phyloP scores from a whole-genome alignment of 2,113 vertebrate genomes.

The Ceyx melanurus region DNA sequence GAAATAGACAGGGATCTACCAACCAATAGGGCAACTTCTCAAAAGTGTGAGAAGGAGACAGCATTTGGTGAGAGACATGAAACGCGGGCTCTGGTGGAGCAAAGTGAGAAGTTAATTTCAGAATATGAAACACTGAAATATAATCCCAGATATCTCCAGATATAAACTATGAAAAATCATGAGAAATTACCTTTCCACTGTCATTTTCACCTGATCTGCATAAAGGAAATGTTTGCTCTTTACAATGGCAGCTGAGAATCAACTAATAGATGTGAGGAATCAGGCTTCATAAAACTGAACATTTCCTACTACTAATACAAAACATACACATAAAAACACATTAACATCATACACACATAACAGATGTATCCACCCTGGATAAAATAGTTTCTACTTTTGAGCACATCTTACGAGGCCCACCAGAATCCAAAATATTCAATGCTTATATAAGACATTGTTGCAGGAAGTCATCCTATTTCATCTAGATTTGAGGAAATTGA shows the following conservation, averaged over 20 bases:
- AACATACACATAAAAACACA: not conserved
- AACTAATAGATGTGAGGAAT: not conserved
- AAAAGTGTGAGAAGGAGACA: not conserved
- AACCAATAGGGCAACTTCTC: not conserved
- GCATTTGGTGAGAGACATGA: not conserved
- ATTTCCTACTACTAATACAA: not conserved
- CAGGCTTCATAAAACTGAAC: not conserved
- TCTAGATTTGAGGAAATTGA: constrained; percentile 15
- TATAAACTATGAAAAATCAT: not conserved
- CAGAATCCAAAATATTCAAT: not conserved
- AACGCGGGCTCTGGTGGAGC: not conserved
- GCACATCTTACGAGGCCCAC: not conserved
- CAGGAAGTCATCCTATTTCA: not conserved
- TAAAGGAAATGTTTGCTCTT: not conserved
- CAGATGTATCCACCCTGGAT: not conserved
- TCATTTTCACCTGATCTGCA: not conserved
- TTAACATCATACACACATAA: not conserved
- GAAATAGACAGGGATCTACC: not conserved
- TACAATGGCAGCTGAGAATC: not conserved
- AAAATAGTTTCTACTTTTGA: not conserved
- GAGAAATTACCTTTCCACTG: not conserved
- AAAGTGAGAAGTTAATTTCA: not conserved
- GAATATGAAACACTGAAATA: not conserved
- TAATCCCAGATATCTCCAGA: not conserved
- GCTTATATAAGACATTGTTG: not conserved